Evolutionary conservation across 2,888 invertebrate genomes (phyloP), one percentile per base, ranked within the genome.

Genomic region (Drosophila kuntzei): DNA sequence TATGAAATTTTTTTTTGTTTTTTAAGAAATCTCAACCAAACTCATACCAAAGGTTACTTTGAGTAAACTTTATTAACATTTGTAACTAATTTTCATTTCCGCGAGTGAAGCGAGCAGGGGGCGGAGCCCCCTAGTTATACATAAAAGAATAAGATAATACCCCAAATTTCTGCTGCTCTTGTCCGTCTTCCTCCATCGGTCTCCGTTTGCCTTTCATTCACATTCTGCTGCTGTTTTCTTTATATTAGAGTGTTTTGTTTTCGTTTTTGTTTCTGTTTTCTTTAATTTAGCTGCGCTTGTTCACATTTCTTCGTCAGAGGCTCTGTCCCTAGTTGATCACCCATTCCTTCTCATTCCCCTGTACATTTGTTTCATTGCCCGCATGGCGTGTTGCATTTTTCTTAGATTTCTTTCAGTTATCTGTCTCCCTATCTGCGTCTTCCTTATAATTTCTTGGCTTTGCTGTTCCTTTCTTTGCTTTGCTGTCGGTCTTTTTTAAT

Each of bases 401-500:
- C 74, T 71, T 39, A 43, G 54, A 58, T 55, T 65, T 72, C 54
- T 76, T 65, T 71, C 57, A 43, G 37, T 49, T 49, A 22, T 36
- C 36, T 36, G 34, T 32, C 41, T 8, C 5, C 34, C 22, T 14
- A 34, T 43, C 41, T 29, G 49, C 41, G 41, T 41, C 29, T 37
- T 36, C 27, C 16, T 9, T 51, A 8, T 32, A 32, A 14, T 53
- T 57, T 27, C 29, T 54, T 47, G 44, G 55, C 55, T 36, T 29
- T 25, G 14, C 34, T 22, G 12, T 39, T 22, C 36, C n/a, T 34
- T 34, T 3, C 50, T 44, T 41, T 29, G 51, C 50, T 37, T 32
- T 71, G 54, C 49, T 74, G 84, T 84, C 74, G 71, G 70, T 82
- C 73, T 71, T 75, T 86, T 82, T 82, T 82, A 82, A 82, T 82